Base-by-base conservation (phyloP, 2,888 invertebrate species). In the Camponotus fellah region DNA sequence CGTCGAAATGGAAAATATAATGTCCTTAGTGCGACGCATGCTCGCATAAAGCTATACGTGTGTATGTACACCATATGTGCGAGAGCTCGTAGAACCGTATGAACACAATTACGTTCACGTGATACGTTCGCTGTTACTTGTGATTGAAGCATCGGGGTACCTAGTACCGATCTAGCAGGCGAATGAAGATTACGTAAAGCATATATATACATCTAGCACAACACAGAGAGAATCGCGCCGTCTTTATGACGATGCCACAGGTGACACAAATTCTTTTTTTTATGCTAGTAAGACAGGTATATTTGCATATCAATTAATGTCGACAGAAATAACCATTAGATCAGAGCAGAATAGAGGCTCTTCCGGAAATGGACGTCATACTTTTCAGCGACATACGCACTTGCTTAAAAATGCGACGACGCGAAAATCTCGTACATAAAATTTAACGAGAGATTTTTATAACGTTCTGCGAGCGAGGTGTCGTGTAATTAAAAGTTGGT, bases 121-220 rank as follows among this genome's bases (percentile, higher is more conserved):
- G 68, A 77, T 83, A 26, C 49, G n/a, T 10, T 17, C 40, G 46
- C 34, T 14, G 68, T 69, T 65, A 66, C 53, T 75, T 72, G 66
- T 43, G 62, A 64, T 66, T 77, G 71, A 83, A 79, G 64, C 76
- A 40, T 37, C 65, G 43, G n/a, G 8, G 32, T 65, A 85, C 69
- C 68, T 83, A 84, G 82, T 77, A 53, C 77, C 46, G 26, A 37
- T 26, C 72, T 26, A 58, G 10, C 76, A 56, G 53, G 26, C 66
- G 77, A 85, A 76, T 79, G 68, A 60, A 69, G 80, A 85, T 88
- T 86, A 83, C 86, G 82, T 86, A 88, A 88, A 86, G 8, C 49
- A 53, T 8, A 53, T n/a, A 12, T 82, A 71, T 32, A 26, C 26
- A 26, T 26, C 26, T 26, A 34, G 72, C 65, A 46, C 53, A 34